Evolutionary conservation across 1,140 invertebrate species (phyloP), one percentile per base, ranked within the genome.

Genomic region (Macrobrachium rosenbergii): DNA sequence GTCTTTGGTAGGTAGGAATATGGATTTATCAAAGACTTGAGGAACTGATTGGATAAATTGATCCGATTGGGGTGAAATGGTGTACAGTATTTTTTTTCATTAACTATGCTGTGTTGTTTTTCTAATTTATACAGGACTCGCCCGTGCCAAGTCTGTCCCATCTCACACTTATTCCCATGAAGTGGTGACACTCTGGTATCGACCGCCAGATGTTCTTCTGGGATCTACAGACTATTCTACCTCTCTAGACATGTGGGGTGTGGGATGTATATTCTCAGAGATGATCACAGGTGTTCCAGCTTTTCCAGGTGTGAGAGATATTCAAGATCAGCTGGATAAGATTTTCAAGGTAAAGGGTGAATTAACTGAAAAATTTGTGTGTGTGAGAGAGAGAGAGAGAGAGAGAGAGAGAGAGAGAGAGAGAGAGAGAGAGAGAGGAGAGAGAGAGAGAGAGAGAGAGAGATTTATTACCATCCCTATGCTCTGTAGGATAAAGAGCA

Each of bases 241-340:
- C 82, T 94, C 93, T 43, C 91, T 94, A 73, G 94, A 99, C 92
- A 98, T 99, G 96, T 99, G 98, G 98, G 98, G 98, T 82, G 98
- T 99, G 76, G 98, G 98, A 43, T 99, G 98, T 93, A 99, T 99
- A 92, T 99, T 99, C 93, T 96, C 98, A 67, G 98, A 99, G 93
- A 99, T 99, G 97, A 94, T 99, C 88, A 98, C 97, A 86, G 98
- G 98, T n/a, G 94, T 97, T 91, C 97, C 98, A 63, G 96, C 97
- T 89, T 99, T 99, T 92, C 98, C 98, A 78, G 98, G 98, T 82
- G 96, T 98, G 90, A 94, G 98, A 91, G 98, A 99, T 93, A 97
- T 97, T 37, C 96, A 96, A 91, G 98, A 99, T 93, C 98, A 99
- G 92, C 94, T 99, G 89, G 97, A 99, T 92, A 98, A 98, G 93